A percentile compares a stretch with the other conserved stretches of the same genome.
phyloP scores from a whole-genome alignment of 2,888 invertebrate species.

The Ariolimax columbianus region DNA sequence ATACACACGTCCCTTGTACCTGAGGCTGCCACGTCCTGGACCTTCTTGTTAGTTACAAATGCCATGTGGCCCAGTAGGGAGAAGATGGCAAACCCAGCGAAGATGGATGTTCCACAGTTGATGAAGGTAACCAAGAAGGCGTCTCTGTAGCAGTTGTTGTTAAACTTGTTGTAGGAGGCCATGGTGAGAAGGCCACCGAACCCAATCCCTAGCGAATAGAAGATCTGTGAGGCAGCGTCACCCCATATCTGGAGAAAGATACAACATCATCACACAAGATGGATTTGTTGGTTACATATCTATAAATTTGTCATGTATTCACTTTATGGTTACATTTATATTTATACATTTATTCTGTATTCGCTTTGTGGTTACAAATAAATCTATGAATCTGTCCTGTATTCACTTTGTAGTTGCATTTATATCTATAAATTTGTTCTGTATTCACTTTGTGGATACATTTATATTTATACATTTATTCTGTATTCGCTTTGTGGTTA shows the following conservation, averaged over 20 bases:
- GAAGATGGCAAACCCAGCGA: conserved; percentile 78
- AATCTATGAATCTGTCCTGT: no score
- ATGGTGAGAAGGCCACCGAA: conserved; percentile 63
- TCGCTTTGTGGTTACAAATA: no score
- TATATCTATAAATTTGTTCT: no score
- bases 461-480: no score
- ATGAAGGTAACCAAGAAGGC: conserved; percentile 74
- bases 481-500: no score
- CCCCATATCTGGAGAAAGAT: conserved; percentile 63
- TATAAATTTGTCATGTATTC: no score
- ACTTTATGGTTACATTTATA: no score
- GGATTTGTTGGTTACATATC: no score
- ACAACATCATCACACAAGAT: no score
- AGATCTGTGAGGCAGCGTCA: conserved; percentile 64
- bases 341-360: no score
- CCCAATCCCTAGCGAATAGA: conserved; percentile 62
- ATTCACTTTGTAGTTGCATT: no score
- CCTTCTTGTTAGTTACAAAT: conserved; percentile 71
- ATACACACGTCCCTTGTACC: conserved; percentile 60
- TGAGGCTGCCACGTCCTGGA: conserved; percentile 75
- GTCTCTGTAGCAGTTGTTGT: conserved; percentile 66
- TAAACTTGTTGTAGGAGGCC: conserved; percentile 63
- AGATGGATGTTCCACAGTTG: conserved; percentile 77
- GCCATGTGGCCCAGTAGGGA: conserved; percentile 82
- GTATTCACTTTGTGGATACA: no score